Percentiles rank a stretch among this genome's conserved stretches.
Evolutionary conservation across 2,113 vertebrate species (phyloP).

Genomic region (Hyaena hyaena): DNA sequence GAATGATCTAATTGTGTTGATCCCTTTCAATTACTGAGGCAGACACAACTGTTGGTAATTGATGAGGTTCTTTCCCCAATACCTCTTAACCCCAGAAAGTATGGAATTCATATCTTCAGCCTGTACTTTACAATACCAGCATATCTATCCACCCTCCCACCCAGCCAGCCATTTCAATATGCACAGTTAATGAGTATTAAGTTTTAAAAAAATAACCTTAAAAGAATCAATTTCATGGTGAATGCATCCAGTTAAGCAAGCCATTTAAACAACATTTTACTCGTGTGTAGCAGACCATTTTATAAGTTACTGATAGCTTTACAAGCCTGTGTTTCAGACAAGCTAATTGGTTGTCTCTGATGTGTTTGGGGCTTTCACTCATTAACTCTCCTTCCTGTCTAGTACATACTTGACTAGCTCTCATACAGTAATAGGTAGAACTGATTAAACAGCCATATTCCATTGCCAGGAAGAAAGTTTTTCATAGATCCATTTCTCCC

Average conservation of each 20-base stretch:
- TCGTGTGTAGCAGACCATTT: constrained; percentile 92
- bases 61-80: constrained; percentile 71
- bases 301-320: constrained; percentile 95
- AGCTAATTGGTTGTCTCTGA: constrained; percentile 93
- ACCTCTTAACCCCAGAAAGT: constrained; percentile 76
- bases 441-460: constrained; percentile 50
- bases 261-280: constrained; percentile 89
- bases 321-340: constrained; percentile 93
- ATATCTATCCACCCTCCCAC: constrained; percentile 52
- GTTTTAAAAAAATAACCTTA: constrained; percentile 84
- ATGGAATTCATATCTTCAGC: constrained; percentile 64
- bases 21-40: constrained; percentile 59
- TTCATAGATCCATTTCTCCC: background rate
- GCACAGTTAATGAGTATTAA: constrained; percentile 80
- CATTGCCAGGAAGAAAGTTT: constrained; percentile 55
- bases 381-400: constrained; percentile 82
- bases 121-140: constrained; percentile 58
- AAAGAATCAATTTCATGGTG: constrained; percentile 94
- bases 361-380: constrained; percentile 88
- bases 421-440: constrained; percentile 24
- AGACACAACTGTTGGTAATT: constrained; percentile 66
- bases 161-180: constrained; percentile 72
- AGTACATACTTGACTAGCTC: constrained; percentile 68
- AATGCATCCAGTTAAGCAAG: constrained; percentile 90
- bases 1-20: constrained; percentile 41